A percentile compares a stretch with the other conserved stretches of the same genome.
Conservation (phyloP, 1,140 invertebrate species). For the Ericerus pela region DNA sequence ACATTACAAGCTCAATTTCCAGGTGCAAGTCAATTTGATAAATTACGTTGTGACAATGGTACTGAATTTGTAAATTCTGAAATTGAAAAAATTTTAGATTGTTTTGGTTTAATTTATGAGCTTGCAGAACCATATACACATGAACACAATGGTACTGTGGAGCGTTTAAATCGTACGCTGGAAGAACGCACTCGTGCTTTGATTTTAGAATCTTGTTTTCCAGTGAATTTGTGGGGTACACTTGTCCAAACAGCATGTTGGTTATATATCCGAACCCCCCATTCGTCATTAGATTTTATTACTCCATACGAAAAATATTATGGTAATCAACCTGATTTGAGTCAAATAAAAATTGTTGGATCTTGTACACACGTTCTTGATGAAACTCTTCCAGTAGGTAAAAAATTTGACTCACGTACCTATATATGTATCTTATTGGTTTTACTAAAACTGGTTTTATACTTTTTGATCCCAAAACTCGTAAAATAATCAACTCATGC, state of each 20-base stretch:
- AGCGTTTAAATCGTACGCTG: background rate
- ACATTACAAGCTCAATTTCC: background rate
- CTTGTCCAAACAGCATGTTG: background rate
- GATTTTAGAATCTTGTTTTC: background rate
- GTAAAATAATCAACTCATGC: too few species aligned
- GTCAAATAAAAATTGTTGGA: background rate
- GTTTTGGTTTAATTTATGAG: background rate
- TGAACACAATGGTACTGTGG: background rate
- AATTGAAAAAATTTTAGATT: background rate
- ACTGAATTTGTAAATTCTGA: background rate
- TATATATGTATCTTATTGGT: too few species aligned
- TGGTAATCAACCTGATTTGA: background rate
- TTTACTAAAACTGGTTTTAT: too few species aligned
- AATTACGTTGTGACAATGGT: background rate
- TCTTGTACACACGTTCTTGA: background rate
- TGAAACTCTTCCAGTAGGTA: background rate
- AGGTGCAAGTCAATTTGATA: background rate
- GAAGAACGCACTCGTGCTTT: background rate
- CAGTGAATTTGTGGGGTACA: background rate
- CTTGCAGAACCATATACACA: background rate
- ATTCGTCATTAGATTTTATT: background rate
- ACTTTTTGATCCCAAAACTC: too few species aligned
- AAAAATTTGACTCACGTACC: background rate
- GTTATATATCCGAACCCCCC: background rate
- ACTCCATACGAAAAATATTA: background rate